phyloP scores from a whole-genome alignment of 2,888 invertebrate species.

The Volucella zonaria region DNA sequence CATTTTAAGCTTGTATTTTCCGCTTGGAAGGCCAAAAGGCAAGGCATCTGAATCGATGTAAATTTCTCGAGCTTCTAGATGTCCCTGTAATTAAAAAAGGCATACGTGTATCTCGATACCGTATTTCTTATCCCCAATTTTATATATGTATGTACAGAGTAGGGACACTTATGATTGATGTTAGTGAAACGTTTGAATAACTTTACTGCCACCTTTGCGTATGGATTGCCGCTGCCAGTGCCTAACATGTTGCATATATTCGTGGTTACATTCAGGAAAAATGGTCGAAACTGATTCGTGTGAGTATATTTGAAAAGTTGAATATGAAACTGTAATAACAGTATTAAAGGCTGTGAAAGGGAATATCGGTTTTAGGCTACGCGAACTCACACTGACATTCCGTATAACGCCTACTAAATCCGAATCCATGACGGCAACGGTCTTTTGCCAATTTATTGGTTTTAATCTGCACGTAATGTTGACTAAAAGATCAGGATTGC shows the following conservation, averaged over 20 bases:
- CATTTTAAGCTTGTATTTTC: neutral
- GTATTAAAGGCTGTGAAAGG: no score
- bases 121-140: no score
- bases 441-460: constrained; percentile 21
- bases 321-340: neutral
- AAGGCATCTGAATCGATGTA: neutral
- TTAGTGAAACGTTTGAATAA: neutral
- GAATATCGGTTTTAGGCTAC: neutral
- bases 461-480: neutral
- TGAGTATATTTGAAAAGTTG: neutral
- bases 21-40: neutral
- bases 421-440: neutral
- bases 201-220: neutral
- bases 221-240: neutral
- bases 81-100: neutral
- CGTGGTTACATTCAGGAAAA: neutral
- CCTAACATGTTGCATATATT: constrained; percentile 1
- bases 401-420: neutral
- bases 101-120: neutral
- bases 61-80: neutral
- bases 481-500: neutral
- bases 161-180: constrained; percentile 1
- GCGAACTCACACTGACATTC: constrained; percentile 2
- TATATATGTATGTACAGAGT: neutral
- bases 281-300: neutral